These are phyloP conservation scores for Heliothis peltigera DNA, from an alignment of 2,888 invertebrate genomes.

Conservation along the genomic window DNA sequence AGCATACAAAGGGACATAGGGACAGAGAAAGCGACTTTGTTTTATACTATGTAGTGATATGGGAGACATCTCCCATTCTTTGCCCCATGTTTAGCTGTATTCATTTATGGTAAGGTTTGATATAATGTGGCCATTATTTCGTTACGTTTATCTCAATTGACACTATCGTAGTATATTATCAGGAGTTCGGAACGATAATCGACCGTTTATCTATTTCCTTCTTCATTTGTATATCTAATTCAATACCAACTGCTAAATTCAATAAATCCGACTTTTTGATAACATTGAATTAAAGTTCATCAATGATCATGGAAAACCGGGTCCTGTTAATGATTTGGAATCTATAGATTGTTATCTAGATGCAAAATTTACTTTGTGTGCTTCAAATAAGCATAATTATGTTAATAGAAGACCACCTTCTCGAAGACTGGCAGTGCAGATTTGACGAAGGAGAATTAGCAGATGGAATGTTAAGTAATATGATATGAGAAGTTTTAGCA, in stretches of 20 bases:
- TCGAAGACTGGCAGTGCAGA: not conserved
- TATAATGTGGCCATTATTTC: slow-evolving; percentile 13
- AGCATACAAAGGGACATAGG: too few relatives aligned
- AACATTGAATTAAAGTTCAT: slow-evolving; percentile 27
- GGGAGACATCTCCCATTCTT: too few relatives aligned
- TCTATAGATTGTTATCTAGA: slow-evolving; percentile 4
- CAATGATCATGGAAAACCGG: slow-evolving; percentile 12
- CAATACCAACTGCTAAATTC: slow-evolving; percentile 16
- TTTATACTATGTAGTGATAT: too few relatives aligned
- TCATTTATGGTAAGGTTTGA: not conserved
- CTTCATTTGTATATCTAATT: slow-evolving; percentile 36
- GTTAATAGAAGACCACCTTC: not conserved
- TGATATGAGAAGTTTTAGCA: not conserved
- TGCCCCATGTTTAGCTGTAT: not conserved
- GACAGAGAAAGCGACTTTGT: too few relatives aligned
- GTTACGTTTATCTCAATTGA: slow-evolving; percentile 15
- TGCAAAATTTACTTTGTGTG: not conserved
- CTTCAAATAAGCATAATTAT: not conserved
- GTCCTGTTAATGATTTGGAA: slow-evolving; percentile 5
- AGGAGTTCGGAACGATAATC: slow-evolving; percentile 18
- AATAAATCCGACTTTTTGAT: slow-evolving; percentile 27
- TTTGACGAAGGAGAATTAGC: too few relatives aligned
- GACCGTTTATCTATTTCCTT: slow-evolving; percentile 34
- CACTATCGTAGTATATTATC: slow-evolving; percentile 15
- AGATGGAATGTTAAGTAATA: not conserved